phyloP scores from a whole-genome alignment of 2,113 vertebrate species.

The Chaenogobius annularis region DNA sequence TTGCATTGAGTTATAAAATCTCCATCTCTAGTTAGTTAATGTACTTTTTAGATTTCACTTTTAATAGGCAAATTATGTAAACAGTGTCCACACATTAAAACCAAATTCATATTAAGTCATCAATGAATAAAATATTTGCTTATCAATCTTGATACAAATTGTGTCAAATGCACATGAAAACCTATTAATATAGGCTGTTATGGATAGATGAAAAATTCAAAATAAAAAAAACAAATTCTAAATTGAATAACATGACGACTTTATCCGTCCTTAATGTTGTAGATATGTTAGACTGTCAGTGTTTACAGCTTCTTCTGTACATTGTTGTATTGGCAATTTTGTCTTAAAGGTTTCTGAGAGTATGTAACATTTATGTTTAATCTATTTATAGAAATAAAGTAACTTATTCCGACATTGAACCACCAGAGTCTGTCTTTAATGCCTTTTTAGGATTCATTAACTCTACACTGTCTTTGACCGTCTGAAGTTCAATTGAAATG shows the following conservation, averaged over 20 bases:
- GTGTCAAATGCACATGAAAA: background rate
- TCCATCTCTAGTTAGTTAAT: background rate
- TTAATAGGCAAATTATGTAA: background rate
- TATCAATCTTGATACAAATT: too few species aligned
- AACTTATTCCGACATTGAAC: constrained; percentile 70
- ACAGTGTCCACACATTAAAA: background rate
- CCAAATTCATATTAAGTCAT: too few species aligned
- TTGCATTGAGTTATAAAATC: background rate
- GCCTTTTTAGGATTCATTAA: background rate
- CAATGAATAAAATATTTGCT: too few species aligned
- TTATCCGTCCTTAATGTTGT: constrained; percentile 12
- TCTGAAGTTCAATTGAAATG: background rate
- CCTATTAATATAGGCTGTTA: too few species aligned
- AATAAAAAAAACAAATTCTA: background rate
- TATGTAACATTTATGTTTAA: constrained; percentile 49
- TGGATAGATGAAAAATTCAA: background rate
- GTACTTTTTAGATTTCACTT: background rate
- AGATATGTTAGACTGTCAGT: constrained; percentile 58
- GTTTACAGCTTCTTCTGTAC: constrained; percentile 41
- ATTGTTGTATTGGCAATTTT: constrained; percentile 59
- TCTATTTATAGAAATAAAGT: constrained; percentile 80
- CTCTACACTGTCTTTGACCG: background rate
- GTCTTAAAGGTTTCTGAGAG: constrained; percentile 40
- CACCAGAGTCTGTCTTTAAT: background rate
- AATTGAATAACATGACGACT: background rate